A percentile compares a stretch with the other conserved stretches of the same genome.
These are phyloP conservation scores for Myiotriccus ornatus DNA, from an alignment of 2,797 vertebrate genomes.

Conservation along the genomic window DNA sequence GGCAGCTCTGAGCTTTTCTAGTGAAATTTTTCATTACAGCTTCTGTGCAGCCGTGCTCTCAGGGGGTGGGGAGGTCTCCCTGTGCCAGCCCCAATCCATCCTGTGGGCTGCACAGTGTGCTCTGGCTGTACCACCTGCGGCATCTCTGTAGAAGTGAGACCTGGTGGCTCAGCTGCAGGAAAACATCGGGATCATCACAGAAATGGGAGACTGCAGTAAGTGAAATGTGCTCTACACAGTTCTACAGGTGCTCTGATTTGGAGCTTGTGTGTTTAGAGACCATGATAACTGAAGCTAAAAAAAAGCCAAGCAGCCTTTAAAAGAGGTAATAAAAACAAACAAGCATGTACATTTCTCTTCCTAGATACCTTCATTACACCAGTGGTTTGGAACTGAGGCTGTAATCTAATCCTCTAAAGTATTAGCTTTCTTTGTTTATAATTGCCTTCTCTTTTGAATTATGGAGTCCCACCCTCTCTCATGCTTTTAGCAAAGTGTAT, in stretches of 20 bases:
- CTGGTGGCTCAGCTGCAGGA: background rate
- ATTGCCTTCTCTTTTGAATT: background rate
- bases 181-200: accelerated
- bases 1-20: background rate
- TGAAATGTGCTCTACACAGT: accelerated
- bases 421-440: background rate
- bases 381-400: background rate
- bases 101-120: accelerated
- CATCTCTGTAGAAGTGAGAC: accelerated
- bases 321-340: background rate
- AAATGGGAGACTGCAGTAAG: background rate
- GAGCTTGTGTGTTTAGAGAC: background rate
- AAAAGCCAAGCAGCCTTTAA: background rate
- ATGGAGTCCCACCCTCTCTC: background rate
- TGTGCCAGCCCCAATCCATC: accelerated
- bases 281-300: background rate
- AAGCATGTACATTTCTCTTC: background rate
- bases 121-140: background rate
- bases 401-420: background rate
- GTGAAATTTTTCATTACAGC: background rate
- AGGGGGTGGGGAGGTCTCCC: background rate
- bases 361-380: background rate
- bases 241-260: background rate
- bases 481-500: background rate
- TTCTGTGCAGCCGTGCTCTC: accelerated